A percentile compares a stretch with the other conserved stretches of the same genome.
Conservation (phyloP, 2,888 invertebrate species). For the Caenorhabditis sulstoni region DNA sequence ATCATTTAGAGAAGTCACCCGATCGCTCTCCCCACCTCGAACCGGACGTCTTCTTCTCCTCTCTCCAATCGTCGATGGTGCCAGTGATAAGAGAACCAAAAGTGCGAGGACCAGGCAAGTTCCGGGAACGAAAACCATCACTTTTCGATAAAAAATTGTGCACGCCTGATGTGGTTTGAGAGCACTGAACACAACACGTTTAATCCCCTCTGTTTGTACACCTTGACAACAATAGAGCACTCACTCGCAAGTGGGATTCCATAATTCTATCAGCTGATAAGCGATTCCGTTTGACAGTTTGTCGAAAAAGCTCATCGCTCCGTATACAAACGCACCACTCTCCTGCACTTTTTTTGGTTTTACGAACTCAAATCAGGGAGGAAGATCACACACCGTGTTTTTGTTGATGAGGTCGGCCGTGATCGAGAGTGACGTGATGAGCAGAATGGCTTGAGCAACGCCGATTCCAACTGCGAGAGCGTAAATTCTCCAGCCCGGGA, state of each 20-base stretch:
- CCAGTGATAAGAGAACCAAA: constrained; percentile 69
- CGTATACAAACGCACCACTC: constrained; percentile 92
- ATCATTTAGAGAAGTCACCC: not conserved
- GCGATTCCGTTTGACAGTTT: constrained; percentile 92
- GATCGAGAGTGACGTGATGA: constrained; percentile 91
- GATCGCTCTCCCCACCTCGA: constrained; percentile 7
- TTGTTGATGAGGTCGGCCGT: constrained; percentile 92
- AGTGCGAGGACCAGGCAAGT: constrained; percentile 71
- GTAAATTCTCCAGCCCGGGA: constrained; percentile 63
- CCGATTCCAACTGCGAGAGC: constrained; percentile 82
- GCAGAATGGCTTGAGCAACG: constrained; percentile 89
- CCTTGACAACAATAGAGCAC: constrained; percentile 24
- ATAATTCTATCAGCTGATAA: constrained; percentile 89
- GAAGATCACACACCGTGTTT: constrained; percentile 84
- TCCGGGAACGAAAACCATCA: constrained; percentile 78
- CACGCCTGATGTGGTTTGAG: constrained; percentile 66
- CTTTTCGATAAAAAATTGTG: constrained; percentile 71
- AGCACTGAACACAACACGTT: constrained; percentile 51
- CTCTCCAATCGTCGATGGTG: constrained; percentile 67
- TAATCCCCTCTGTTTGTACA: not conserved
- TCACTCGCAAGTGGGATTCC: constrained; percentile 83
- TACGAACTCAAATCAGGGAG: too few species aligned
- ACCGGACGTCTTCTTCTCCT: constrained; percentile 49
- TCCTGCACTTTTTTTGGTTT: constrained; percentile 82
- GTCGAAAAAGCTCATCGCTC: constrained; percentile 93